Base-by-base conservation (phyloP, 2,113 vertebrate species). In the Neomonachus schauinslandi region DNA sequence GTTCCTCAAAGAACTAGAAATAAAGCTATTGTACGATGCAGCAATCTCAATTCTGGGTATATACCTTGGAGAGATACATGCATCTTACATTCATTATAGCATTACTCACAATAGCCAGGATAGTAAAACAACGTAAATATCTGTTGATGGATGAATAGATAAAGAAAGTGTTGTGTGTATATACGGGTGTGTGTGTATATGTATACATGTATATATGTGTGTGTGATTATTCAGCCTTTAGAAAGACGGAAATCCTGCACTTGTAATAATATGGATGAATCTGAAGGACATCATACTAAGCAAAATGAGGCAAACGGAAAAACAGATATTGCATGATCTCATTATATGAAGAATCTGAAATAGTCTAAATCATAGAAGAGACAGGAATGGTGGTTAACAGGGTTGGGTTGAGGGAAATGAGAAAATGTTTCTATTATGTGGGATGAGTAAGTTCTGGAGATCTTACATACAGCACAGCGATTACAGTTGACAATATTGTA, bases 131-230 rank as follows among this genome's bases (percentile, higher is more conserved):
- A 6, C 10, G 8, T 19, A 33, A n/a, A 8, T 33, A 6, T 49
- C 59, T 85, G 39, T 31, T 67, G 61, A 22, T 24, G 19, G 31
- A 21, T 49, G 19, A 49, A 33, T 63, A 39, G 28, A 57, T 79
- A n/a, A 55, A 55, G 51, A 80, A 80, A 39, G 18, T 28, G 42
- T 2, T 24, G 0, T 79, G 18, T 36, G 33, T 57, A 31, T 51
- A 10, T 51, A 16, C 18, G 7, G 28, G 33, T 36, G 18, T 81
- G 31, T 36, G 21, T 57, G 3, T 36, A 4, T 15, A 2, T 49
- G 1, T n/a, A 0, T 13, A 7, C n/a, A 0, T 55, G 0, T n/a
- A 1, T 33, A 10, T 79, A 0, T 53, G 33, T 55, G 11, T 81
- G 31, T 36, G n/a, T 39, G 36, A 83, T 42, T 63, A 61, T 85